These are phyloP conservation scores for Helostoma temminkii DNA, from an alignment of 2,797 vertebrate genomes.

Conservation along the genomic window DNA sequence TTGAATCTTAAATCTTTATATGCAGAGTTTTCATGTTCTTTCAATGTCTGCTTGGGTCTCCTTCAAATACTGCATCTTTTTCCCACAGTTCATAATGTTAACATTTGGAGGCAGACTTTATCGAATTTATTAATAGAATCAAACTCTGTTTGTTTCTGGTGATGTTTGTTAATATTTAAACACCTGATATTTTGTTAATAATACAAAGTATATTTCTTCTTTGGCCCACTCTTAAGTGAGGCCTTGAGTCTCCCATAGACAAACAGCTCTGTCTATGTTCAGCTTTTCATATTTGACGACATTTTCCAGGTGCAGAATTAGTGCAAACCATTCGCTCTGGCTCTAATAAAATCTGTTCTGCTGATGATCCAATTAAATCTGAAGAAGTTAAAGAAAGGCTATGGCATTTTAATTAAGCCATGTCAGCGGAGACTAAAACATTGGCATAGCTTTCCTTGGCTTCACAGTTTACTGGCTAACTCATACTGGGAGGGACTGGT, in stretches of 20 bases:
- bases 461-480: conserved; percentile 48
- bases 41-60: too few relatives aligned
- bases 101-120: too few relatives aligned
- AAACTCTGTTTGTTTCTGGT: too few relatives aligned
- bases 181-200: too few relatives aligned
- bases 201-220: not conserved
- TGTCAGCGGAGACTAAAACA: conserved; percentile 68
- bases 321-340: conserved; percentile 55
- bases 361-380: conserved; percentile 79
- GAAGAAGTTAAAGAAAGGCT: conserved; percentile 71
- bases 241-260: conserved; percentile 18
- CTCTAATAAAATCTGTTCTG: conserved; percentile 77
- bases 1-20: too few relatives aligned
- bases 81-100: too few relatives aligned
- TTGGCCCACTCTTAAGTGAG: conserved; percentile 1
- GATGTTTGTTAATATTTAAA: too few relatives aligned
- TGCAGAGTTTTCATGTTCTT: too few relatives aligned
- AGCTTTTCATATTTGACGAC: conserved; percentile 59
- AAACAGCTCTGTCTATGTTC: conserved; percentile 41
- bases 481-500: conserved; percentile 35
- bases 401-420: conserved; percentile 74
- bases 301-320: conserved; percentile 70
- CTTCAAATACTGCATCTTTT: too few relatives aligned
- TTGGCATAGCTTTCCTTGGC: conserved; percentile 50
- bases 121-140: too few relatives aligned